A percentile compares a stretch with the other conserved stretches of the same genome.
phyloP scores from a whole-genome alignment of 2,888 invertebrate species.

The Caenorhabditis imperialis region DNA sequence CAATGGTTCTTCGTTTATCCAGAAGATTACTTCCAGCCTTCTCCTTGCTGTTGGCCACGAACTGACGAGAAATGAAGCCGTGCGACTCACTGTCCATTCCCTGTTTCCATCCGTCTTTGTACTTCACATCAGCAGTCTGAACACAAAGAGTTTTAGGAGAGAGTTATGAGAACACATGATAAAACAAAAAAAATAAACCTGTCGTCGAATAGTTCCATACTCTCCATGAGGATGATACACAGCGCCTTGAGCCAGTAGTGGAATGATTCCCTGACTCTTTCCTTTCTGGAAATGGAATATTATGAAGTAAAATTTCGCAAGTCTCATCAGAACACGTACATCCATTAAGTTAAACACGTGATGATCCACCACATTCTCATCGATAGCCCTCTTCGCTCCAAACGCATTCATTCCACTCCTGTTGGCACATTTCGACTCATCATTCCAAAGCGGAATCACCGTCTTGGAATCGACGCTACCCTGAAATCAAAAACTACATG shows the following conservation, averaged over 20 bases:
- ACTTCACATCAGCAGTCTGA: constrained; percentile 67
- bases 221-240: constrained; percentile 55
- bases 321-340: constrained; percentile 29
- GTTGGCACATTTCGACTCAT: constrained; percentile 60
- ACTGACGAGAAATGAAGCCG: constrained; percentile 71
- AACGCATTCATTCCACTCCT: constrained; percentile 65
- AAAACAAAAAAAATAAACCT: constrained; percentile 43
- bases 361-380: constrained; percentile 69
- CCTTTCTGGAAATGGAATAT: constrained; percentile 46
- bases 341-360: constrained; percentile 67
- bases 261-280: constrained; percentile 58
- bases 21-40: constrained; percentile 72
- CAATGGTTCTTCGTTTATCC: constrained; percentile 62
- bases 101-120: constrained; percentile 64
- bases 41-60: constrained; percentile 64
- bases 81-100: constrained; percentile 69
- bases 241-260: constrained; percentile 59
- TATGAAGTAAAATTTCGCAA: background rate
- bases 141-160: constrained; percentile 12
- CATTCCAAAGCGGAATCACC: constrained; percentile 70
- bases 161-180: no score
- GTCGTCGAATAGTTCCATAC: constrained; percentile 63
- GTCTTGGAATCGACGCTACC: constrained; percentile 72
- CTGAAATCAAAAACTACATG: constrained; percentile 38
- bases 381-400: constrained; percentile 66